Evolutionary conservation across 2,113 vertebrate genomes (phyloP).

Genomic region (Tetrax tetrax): DNA sequence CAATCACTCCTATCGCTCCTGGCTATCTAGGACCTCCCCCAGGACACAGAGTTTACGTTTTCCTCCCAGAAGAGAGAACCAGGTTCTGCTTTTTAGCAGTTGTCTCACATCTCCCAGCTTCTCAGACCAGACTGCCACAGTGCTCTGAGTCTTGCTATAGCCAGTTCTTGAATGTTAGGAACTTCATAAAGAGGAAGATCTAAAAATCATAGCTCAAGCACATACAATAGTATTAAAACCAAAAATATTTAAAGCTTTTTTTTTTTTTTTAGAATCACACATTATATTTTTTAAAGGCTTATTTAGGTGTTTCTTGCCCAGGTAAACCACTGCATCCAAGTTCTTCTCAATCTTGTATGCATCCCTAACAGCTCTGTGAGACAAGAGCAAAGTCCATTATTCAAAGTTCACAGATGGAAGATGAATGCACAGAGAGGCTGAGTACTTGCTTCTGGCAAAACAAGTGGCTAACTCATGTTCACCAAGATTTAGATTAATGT

Average conservation of each 20-base stretch:
- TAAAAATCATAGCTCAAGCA: not conserved
- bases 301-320: not conserved
- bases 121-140: not conserved
- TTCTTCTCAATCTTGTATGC: not conserved
- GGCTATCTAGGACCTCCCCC: not conserved
- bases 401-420: not conserved
- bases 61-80: not conserved
- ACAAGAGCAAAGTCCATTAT: not conserved
- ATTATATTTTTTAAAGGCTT: not conserved
- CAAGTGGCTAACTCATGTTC: not conserved
- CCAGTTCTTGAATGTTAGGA: not conserved
- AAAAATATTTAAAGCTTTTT: not conserved
- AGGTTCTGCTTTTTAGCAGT: not conserved
- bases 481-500: not conserved
- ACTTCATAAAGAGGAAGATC: not conserved
- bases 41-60: not conserved
- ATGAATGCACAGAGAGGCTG: not conserved
- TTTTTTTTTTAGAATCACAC: not conserved
- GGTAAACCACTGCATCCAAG: not conserved
- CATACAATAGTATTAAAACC: not conserved
- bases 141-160: not conserved
- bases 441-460: conserved; percentile 8
- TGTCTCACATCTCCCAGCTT: not conserved
- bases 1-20: accelerated
- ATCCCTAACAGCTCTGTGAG: not conserved